Evolutionary conservation across 2,797 vertebrate species (phyloP).

Genomic region (Chiroxiphia lanceolata): DNA sequence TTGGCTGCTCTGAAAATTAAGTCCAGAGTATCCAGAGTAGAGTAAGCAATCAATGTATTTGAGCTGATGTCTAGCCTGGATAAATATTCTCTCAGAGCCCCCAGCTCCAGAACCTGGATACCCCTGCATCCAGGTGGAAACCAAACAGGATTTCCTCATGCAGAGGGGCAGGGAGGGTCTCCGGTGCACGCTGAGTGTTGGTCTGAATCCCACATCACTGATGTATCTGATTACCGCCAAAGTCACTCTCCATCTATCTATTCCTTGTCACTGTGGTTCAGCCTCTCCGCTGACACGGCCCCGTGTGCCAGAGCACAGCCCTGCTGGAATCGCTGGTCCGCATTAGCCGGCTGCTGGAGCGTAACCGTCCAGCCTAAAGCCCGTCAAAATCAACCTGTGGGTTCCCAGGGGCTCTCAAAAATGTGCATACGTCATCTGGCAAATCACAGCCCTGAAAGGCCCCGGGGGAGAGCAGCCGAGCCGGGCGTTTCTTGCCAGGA

Average conservation of each 20-base stretch:
- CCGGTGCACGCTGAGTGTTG: background rate
- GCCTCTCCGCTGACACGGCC: background rate
- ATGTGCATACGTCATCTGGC: background rate
- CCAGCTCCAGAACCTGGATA: background rate
- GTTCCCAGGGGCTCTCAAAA: background rate
- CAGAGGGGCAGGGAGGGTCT: background rate
- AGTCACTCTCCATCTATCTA: background rate
- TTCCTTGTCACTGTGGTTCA: background rate
- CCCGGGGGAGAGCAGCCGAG: rapidly evolving
- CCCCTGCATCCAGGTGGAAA: background rate
- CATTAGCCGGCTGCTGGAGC: background rate
- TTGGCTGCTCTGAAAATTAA: constrained; percentile 1
- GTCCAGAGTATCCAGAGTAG: background rate
- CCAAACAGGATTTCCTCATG: background rate
- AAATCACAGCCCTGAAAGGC: background rate
- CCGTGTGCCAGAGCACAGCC: background rate
- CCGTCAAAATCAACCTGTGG: background rate
- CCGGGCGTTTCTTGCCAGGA: background rate
- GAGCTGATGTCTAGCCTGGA: background rate
- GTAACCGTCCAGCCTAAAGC: background rate
- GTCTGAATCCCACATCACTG: background rate
- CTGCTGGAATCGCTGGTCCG: background rate
- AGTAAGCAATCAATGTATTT: background rate
- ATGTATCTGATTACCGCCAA: background rate
- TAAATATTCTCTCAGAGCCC: background rate